Base-by-base conservation (phyloP, 35 echinoderm and acorn worm species). In the Apostichopus parvimensis region DNA sequence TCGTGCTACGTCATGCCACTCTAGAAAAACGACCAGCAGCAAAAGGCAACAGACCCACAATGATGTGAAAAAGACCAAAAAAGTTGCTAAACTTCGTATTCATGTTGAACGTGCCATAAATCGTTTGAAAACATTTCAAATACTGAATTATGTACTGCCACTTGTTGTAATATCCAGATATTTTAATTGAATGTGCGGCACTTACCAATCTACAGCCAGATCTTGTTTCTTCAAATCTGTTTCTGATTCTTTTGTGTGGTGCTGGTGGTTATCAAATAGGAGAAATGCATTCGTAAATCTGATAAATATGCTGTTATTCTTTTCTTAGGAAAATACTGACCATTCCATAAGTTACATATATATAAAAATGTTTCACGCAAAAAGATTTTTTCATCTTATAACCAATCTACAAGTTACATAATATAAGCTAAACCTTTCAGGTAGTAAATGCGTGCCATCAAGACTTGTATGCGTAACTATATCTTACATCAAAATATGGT, bases 71-170 rank as follows among this genome's bases (percentile, higher is more conserved):
- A 65, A 78, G 20, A 8, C 76, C 10, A 78, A 20, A 78, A 78
- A 78, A 28, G 11, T 78, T 78, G 8, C 26, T 28, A 28, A 78
- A 8, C 76, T 78, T 9, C n/a, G 77, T 78, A 78, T 78, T 78
- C 77, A 78, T 34, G 77, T 78, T 78, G 77, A 34, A 78, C 77
- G 77, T 78, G 77, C 77, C 77, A 78, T 78, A 78, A 78, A 78
- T 78, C 77, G 77, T 6, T 78, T 78, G 77, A 78, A 17, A 78
- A 20, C 21, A 20, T 78, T 78, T 78, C 1, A 78, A 78, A 78
- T 78, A 78, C 77, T 78, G 20, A 78, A 9, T 78, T 5, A 12
- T 78, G 26, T 78, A 78, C 77, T 78, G 20, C 18, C 5, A 78
- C 77, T 78, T 78, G 11, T 78, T 78, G 77, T 22, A 2, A 22